Evolutionary conservation across 2,797 vertebrate genomes (phyloP).

Genomic region (Danio kyathit): DNA sequence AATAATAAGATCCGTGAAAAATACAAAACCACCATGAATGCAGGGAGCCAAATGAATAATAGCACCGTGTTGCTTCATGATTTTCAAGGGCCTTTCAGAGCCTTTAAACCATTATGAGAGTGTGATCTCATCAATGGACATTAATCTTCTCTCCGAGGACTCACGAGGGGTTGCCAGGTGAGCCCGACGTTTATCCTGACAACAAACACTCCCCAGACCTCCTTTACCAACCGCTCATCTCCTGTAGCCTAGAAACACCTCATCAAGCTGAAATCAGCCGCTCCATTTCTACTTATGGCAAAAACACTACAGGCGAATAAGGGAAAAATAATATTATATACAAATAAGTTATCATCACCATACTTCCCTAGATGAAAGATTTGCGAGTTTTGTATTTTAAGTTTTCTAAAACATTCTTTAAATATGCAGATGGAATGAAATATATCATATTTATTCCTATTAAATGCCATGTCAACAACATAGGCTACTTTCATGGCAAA

Average conservation of each 20-base stretch:
- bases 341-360: too few species aligned
- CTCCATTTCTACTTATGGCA: not conserved
- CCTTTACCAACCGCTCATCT: conserved; percentile 45
- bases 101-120: conserved; percentile 51
- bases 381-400: too few species aligned
- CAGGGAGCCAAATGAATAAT: not conserved
- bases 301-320: too few species aligned
- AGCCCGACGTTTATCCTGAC: conserved; percentile 50
- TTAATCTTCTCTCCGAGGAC: conserved; percentile 57
- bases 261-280: conserved; percentile 58
- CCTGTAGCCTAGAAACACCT: conserved; percentile 58
- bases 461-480: too few species aligned
- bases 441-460: too few species aligned
- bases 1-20: not conserved
- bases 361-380: too few species aligned
- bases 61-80: not conserved
- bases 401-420: too few species aligned
- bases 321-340: too few species aligned
- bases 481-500: too few species aligned
- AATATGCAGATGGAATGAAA: too few species aligned
- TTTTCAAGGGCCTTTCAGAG: not conserved
- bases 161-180: conserved; percentile 65
- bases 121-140: conserved; percentile 51
- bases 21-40: not conserved
- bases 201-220: conserved; percentile 48